phyloP scores from a whole-genome alignment of 2,113 vertebrate species.

The Promerops cafer region DNA sequence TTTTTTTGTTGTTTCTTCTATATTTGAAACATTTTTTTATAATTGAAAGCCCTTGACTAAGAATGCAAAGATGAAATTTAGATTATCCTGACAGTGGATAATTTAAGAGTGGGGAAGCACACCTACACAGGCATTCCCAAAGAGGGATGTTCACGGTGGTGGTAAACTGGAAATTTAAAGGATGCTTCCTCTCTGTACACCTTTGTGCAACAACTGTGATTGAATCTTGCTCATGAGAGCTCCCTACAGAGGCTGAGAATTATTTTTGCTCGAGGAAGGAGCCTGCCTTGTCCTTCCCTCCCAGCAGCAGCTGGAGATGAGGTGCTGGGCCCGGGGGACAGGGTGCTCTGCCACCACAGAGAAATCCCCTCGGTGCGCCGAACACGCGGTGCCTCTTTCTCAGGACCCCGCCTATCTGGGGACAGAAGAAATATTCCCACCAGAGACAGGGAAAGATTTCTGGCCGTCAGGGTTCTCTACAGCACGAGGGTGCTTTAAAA shows the following conservation, averaged over 20 bases:
- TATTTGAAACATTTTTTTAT: neutral
- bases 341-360: neutral
- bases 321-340: too few relatives aligned
- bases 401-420: neutral
- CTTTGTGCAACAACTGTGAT: neutral
- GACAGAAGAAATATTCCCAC: neutral
- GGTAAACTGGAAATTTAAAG: neutral
- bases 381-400: neutral
- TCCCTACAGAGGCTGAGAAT: neutral
- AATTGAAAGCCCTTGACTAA: neutral
- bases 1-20: neutral
- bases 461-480: neutral
- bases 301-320: neutral
- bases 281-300: neutral
- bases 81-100: neutral
- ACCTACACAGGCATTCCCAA: neutral
- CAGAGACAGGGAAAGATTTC: neutral
- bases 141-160: neutral
- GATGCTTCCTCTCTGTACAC: rapidly evolving
- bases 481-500: rapidly evolving
- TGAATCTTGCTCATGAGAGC: neutral
- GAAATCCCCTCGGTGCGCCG: rapidly evolving
- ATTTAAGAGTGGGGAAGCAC: neutral
- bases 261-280: neutral
- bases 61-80: neutral